phyloP scores from a whole-genome alignment of 2,888 invertebrate genomes.

The Xestia sexstrigata region DNA sequence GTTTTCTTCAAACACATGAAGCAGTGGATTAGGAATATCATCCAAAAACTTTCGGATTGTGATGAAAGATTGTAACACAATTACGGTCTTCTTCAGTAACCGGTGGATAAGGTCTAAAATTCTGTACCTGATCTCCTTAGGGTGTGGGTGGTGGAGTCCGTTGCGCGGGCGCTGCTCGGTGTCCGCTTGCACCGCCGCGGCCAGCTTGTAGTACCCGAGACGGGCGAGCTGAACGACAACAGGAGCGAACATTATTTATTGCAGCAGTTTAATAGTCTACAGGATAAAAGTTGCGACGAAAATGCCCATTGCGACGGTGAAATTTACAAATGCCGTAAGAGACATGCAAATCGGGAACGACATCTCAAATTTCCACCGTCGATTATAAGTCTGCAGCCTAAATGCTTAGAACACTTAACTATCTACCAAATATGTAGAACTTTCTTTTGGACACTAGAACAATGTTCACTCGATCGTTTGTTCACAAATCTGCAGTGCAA shows the following conservation, averaged over 20 bases:
- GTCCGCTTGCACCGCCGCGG: slow-evolving; percentile 85
- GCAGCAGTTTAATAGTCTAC: background rate
- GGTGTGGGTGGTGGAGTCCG: slow-evolving; percentile 83
- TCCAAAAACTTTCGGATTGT: background rate
- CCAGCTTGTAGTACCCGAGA: slow-evolving; percentile 92
- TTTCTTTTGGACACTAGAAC: background rate
- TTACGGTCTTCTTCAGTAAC: background rate
- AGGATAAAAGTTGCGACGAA: slow-evolving; percentile 1
- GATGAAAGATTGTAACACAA: background rate
- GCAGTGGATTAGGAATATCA: background rate
- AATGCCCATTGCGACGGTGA: background rate
- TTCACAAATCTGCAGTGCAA: slow-evolving; percentile 19
- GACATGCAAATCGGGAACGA: background rate
- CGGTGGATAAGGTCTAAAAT: background rate
- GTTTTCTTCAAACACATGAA: background rate
- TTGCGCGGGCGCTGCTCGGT: slow-evolving; percentile 85
- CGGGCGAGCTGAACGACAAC: slow-evolving; percentile 89
- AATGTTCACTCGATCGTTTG: slow-evolving; percentile 3
- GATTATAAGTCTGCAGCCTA: background rate
- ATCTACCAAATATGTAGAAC: background rate
- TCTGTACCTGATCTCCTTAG: slow-evolving; percentile 84
- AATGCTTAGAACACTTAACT: background rate
- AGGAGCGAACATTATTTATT: slow-evolving; percentile 4
- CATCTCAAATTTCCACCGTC: background rate
- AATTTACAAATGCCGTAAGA: background rate